Evolutionary conservation across 2,113 vertebrate species (phyloP).

Genomic region (Craseonycteris thonglongyai): DNA sequence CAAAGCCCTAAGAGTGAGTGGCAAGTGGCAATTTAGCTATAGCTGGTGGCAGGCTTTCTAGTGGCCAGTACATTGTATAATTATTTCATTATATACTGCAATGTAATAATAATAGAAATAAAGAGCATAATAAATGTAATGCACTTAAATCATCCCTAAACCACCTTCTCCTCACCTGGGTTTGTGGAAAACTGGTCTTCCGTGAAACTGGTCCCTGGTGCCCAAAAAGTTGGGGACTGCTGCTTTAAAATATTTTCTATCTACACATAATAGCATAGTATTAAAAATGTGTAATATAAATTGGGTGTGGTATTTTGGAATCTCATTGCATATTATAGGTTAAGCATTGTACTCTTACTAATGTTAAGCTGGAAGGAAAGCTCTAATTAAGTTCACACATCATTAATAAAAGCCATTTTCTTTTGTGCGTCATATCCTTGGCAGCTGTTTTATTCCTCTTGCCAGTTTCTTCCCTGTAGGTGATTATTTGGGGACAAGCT

Average conservation of each 20-base stretch:
- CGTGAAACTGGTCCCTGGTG: too few species aligned
- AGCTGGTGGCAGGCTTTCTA: too few species aligned
- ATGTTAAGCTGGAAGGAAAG: conserved; percentile 7
- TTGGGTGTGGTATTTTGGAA: conserved; percentile 9
- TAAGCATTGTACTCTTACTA: background rate
- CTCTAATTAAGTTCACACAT: conserved; percentile 19
- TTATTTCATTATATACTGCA: too few species aligned
- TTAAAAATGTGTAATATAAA: conserved; percentile 54
- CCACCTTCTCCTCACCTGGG: too few species aligned
- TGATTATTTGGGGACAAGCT: background rate
- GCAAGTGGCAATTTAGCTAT: too few species aligned
- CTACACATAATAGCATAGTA: background rate
- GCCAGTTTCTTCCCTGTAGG: conserved; percentile 48
- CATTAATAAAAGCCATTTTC: background rate
- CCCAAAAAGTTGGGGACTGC: too few species aligned
- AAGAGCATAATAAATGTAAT: too few species aligned
- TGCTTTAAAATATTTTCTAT: conserved; percentile 45
- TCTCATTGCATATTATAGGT: conserved; percentile 16
- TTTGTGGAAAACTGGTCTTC: too few species aligned
- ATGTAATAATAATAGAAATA: too few species aligned
- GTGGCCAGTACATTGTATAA: too few species aligned
- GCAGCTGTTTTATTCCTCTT: conserved; percentile 11
- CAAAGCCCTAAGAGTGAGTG: too few species aligned
- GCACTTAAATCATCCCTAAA: too few species aligned
- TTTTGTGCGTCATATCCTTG: conserved; percentile 52